Conservation (phyloP, 2,113 vertebrate genomes). For the Daubentonia madagascariensis region DNA sequence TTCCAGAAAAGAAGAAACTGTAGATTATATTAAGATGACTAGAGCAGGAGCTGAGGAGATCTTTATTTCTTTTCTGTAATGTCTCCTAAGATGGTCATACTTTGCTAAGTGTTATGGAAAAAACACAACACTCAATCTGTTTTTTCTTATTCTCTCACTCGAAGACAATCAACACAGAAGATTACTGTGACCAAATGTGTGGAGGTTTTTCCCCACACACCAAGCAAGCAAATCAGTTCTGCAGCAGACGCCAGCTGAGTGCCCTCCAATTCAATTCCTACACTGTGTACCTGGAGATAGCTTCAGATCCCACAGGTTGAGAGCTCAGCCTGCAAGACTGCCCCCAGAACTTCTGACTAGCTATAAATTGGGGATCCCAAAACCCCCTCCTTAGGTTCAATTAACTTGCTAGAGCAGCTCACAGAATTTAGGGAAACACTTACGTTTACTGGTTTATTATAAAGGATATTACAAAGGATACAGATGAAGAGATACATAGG, state of each 20-base stretch:
- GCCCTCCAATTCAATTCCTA: not conserved
- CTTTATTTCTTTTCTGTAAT: not conserved
- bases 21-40: not conserved
- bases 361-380: not conserved
- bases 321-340: not conserved
- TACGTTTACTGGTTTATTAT: not conserved
- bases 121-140: not conserved
- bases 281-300: not conserved
- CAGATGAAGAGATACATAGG: not conserved
- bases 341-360: not conserved
- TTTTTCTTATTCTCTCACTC: not conserved
- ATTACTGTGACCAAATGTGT: not conserved
- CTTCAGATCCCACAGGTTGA: not conserved
- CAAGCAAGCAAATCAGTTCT: not conserved
- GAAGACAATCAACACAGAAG: not conserved
- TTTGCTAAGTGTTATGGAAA: not conserved
- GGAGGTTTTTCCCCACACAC: not conserved
- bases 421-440: not conserved
- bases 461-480: not conserved
- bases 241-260: not conserved
- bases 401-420: no score
- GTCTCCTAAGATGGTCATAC: not conserved
- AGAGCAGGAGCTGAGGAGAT: not conserved
- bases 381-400: not conserved
- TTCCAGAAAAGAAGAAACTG: not conserved